Evolutionary conservation across 2,888 invertebrate genomes (phyloP).

Genomic region (Gortyna flavago): DNA sequence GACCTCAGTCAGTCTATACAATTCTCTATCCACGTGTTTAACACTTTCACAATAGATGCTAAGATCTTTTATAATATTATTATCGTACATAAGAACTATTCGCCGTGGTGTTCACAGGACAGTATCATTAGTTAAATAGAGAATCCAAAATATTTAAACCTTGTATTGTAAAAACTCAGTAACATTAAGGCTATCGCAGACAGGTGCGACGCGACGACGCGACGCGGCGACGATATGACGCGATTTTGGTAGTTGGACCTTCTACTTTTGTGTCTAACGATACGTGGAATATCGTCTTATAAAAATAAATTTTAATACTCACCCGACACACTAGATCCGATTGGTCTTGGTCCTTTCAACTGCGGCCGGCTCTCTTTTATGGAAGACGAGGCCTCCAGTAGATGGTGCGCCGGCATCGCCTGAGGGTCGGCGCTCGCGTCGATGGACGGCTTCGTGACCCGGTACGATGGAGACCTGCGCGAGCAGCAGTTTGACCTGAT

Average conservation of each 20-base stretch:
- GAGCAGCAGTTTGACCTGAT: slow-evolving; percentile 85
- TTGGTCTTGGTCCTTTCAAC: slow-evolving; percentile 89
- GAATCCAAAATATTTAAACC: background rate
- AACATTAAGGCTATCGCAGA: too few relatives aligned
- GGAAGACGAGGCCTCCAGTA: slow-evolving; percentile 80
- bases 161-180: background rate
- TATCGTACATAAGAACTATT: background rate
- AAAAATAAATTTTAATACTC: slow-evolving; percentile 51
- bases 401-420: slow-evolving; percentile 73
- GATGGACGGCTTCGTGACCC: slow-evolving; percentile 88
- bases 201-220: too few relatives aligned
- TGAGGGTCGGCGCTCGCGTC: slow-evolving; percentile 80
- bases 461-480: slow-evolving; percentile 91
- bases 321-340: slow-evolving; percentile 91
- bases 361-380: slow-evolving; percentile 80
- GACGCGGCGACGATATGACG: too few relatives aligned
- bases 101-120: background rate
- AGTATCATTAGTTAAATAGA: background rate
- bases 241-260: background rate
- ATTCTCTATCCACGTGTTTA: background rate
- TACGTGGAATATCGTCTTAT: background rate
- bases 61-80: background rate
- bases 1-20: background rate
- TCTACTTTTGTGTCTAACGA: background rate
- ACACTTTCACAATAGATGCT: background rate